These are phyloP conservation scores for Carposina sasakii DNA, from an alignment of 1,140 invertebrate genomes.

Conservation along the genomic window DNA sequence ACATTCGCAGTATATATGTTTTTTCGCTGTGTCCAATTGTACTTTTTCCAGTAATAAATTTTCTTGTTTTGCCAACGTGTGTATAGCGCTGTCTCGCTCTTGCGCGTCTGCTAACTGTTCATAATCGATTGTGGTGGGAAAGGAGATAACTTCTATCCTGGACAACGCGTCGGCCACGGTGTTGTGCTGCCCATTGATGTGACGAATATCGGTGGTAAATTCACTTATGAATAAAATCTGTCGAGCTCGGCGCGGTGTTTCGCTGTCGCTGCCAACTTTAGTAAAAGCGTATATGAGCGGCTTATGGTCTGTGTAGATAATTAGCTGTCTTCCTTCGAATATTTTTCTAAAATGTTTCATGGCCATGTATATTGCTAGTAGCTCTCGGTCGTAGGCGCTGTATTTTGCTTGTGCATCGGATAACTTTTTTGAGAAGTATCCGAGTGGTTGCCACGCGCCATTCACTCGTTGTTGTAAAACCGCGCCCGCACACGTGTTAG, in stretches of 20 bases:
- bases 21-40: not conserved
- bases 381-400: constrained; percentile 33
- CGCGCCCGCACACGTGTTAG: no score
- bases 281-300: constrained; percentile 34
- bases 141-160: not conserved
- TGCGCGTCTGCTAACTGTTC: not conserved
- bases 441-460: no score
- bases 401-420: no score
- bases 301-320: constrained; percentile 44
- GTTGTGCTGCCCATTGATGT: not conserved
- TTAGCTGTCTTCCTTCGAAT: constrained; percentile 27
- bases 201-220: constrained; percentile 6
- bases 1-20: constrained; percentile 5
- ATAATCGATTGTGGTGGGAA: constrained; percentile 11
- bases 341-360: constrained; percentile 32
- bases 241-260: not conserved
- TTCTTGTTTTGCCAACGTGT: constrained; percentile 12
- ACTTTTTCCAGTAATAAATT: constrained; percentile 20
- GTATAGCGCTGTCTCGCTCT: not conserved
- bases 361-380: constrained; percentile 28
- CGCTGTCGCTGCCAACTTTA: not conserved
- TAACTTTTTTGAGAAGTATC: no score
- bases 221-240: constrained; percentile 3
- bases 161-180: constrained; percentile 28
- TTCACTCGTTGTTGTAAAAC: no score